Evolutionary conservation across 1,140 invertebrate species (phyloP), one percentile per base, ranked within the genome.

Genomic region (Wiebesia pumilae): DNA sequence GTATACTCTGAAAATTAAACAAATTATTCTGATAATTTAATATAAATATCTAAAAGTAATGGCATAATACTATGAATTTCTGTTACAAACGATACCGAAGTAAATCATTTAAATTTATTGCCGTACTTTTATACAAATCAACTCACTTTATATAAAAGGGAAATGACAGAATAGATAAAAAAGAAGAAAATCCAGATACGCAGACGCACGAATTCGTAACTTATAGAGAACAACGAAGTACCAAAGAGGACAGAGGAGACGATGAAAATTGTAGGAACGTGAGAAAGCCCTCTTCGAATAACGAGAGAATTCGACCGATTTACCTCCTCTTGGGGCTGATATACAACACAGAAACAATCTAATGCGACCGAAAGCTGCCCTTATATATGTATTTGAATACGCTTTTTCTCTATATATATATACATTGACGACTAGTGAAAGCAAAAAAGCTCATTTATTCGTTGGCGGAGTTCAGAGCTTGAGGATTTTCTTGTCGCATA

Each of bases 371-470:
- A 19, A 54, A 16, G 51, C 51, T 54, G 27, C 27, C 73, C 16
- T n/a, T 77, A 21, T 24, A 27, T 47, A 30, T n/a, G 12, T 9
- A 14, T n/a, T 1, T n/a, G 27, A 3, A n/a, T 6, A 12, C 6
- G 14, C 40, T n/a, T n/a, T n/a, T n/a, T n/a, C n/a, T n/a, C 21
- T 77, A 77, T n/a, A 78, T 27, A 21, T 7, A 51, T 24, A 51
- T 2, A 38, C 30, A 62, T 62, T 14, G 51, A 9, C 30, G 6
- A 80, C 16, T 58, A n/a, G 54, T 21, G 30, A 0, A 38, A 9
- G 33, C 54, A 81, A 81, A 81, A 67, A 67, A 67, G 35, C 62
- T 62, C 62, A 81, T 67, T 81, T 69, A 67, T 81, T 69, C 35
- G 58, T 62, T 27, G 6, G 78, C 21, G 27, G 33, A 38, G 40